A percentile compares a stretch with the other conserved stretches of the same genome.
phyloP scores from a whole-genome alignment of 2,797 vertebrate species.

The Acipenser transmontanus region DNA sequence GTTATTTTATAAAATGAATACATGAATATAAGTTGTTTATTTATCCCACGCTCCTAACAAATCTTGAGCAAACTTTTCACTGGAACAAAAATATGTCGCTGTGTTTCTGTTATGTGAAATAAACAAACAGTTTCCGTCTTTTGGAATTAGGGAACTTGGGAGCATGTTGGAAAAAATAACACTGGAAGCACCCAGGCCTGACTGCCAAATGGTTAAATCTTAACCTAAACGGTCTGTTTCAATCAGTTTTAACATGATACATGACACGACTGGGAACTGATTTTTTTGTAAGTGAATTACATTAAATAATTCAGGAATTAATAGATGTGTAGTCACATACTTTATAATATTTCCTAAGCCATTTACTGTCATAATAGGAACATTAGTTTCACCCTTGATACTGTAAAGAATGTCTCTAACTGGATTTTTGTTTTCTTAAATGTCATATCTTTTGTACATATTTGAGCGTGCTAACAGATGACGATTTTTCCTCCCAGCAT shows the following conservation, averaged over 20 bases:
- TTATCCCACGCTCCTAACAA: too few relatives aligned
- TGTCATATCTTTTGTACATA: conserved; percentile 35
- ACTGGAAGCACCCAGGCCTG: too few relatives aligned
- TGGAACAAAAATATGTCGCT: too few relatives aligned
- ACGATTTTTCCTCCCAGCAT: conserved; percentile 74
- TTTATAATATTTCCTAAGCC: background rate
- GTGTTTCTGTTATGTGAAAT: too few relatives aligned
- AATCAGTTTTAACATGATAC: conserved; percentile 41
- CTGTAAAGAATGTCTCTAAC: conserved; percentile 2
- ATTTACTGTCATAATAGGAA: background rate
- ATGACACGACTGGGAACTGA: conserved; percentile 47
- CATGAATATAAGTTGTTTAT: too few relatives aligned
- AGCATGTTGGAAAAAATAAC: too few relatives aligned
- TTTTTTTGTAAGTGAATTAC: conserved; percentile 9
- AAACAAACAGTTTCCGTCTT: too few relatives aligned
- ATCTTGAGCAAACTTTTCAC: too few relatives aligned
- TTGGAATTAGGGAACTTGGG: too few relatives aligned
- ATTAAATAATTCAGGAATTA: conserved; percentile 11
- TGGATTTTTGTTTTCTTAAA: conserved; percentile 24
- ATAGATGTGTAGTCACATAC: conserved; percentile 5
- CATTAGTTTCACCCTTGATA: background rate
- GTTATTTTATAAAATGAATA: too few relatives aligned
- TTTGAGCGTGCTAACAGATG: conserved; percentile 79
- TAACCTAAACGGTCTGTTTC: conserved; percentile 50
- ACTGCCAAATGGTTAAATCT: conserved; percentile 41